A percentile compares a stretch with the other conserved stretches of the same genome.
These are phyloP conservation scores for Vesta saturnalis DNA, from an alignment of 2,888 invertebrate species.

Conservation along the genomic window DNA sequence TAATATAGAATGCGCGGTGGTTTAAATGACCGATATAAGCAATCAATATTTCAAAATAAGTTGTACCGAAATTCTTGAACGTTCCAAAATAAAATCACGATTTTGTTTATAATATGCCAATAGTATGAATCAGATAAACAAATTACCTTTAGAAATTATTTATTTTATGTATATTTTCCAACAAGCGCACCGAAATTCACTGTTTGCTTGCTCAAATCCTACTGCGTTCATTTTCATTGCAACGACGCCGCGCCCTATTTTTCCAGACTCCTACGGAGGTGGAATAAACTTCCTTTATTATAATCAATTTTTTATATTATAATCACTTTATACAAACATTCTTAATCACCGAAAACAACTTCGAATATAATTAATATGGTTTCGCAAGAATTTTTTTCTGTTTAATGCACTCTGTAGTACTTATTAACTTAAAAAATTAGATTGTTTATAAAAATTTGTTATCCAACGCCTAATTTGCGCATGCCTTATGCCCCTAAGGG, in stretches of 20 bases:
- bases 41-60: slow-evolving; percentile 24
- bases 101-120: too few relatives aligned
- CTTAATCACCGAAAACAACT: too few relatives aligned
- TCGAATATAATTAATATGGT: too few relatives aligned
- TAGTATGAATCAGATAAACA: background rate
- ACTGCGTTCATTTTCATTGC: slow-evolving; percentile 19
- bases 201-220: slow-evolving; percentile 20
- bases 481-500: slow-evolving; percentile 11
- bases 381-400: too few relatives aligned
- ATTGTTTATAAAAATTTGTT: background rate
- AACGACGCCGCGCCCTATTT: slow-evolving; percentile 30
- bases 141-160: slow-evolving; percentile 32
- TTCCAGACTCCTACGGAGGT: slow-evolving; percentile 17
- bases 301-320: slow-evolving; percentile 6
- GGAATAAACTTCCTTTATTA: slow-evolving; percentile 17
- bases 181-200: slow-evolving; percentile 24
- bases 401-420: too few relatives aligned
- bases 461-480: background rate
- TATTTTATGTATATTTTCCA: slow-evolving; percentile 12
- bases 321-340: background rate
- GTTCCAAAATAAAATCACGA: too few relatives aligned
- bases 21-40: slow-evolving; percentile 8
- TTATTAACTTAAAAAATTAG: background rate
- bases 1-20: slow-evolving; percentile 21
- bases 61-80: background rate